Evolutionary conservation across 2,888 invertebrate species (phyloP).

Genomic region (Latrodectus elegans): DNA sequence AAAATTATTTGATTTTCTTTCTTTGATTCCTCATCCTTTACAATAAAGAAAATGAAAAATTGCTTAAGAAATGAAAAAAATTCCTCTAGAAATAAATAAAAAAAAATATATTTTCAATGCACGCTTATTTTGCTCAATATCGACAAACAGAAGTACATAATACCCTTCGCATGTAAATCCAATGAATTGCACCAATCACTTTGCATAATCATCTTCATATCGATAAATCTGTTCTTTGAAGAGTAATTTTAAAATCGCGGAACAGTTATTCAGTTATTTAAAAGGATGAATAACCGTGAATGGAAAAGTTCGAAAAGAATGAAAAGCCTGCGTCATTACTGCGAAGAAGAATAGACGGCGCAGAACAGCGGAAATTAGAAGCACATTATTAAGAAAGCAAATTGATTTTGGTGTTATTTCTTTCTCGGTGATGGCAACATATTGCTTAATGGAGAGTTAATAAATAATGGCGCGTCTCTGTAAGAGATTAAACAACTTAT

Average conservation of each 20-base stretch:
- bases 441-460: constrained; percentile 54
- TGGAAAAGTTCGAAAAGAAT: not conserved
- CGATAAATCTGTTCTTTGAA: not conserved
- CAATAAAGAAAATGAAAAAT: no score
- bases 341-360: not conserved
- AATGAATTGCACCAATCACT: not conserved
- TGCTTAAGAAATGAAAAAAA: no score
- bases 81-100: no score
- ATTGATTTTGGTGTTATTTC: constrained; percentile 55
- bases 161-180: no score
- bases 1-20: no score
- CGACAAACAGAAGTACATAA: no score
- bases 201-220: not conserved
- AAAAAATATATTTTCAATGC: no score
- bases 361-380: constrained; percentile 51
- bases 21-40: no score
- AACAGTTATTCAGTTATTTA: not conserved
- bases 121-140: no score
- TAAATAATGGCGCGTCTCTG: constrained; percentile 12
- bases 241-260: not conserved
- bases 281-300: not conserved
- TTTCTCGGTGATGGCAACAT: constrained; percentile 14
- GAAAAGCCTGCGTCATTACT: not conserved
- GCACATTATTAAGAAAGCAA: constrained; percentile 43
- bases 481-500: constrained; percentile 15